phyloP scores from a whole-genome alignment of 2,797 vertebrate genomes.

The Muraenolepis orangiensis region DNA sequence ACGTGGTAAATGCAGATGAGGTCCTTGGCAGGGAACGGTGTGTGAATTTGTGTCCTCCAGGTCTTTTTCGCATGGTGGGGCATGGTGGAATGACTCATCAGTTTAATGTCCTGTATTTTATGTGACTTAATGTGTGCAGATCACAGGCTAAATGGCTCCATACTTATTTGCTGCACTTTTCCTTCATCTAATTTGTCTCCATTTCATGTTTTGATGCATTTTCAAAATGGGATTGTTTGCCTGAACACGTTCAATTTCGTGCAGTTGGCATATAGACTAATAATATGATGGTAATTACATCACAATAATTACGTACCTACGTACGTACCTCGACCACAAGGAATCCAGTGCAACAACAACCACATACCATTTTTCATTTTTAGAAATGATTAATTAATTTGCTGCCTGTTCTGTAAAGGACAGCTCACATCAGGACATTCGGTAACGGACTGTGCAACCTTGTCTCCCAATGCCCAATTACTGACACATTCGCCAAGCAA shows the following conservation, averaged over 20 bases:
- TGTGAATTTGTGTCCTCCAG: not conserved
- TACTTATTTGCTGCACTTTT: not conserved
- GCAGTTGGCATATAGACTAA: not conserved
- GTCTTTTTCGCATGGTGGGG: not conserved
- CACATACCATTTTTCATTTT: not conserved
- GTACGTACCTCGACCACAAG: not conserved
- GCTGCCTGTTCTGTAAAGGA: not conserved
- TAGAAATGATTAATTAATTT: not conserved
- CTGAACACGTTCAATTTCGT: not conserved
- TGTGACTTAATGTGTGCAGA: not conserved
- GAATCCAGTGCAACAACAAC: not conserved
- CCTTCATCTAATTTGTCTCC: not conserved
- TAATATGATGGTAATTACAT: not conserved
- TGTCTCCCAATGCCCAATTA: constrained; percentile 11
- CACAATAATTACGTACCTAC: no score
- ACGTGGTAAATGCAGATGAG: not conserved
- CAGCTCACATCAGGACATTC: constrained; percentile 1
- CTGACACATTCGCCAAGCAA: not conserved
- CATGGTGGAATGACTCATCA: constrained; percentile 1
- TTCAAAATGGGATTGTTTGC: not conserved
- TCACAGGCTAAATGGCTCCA: not conserved
- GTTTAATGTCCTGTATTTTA: not conserved
- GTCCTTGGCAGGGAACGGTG: not conserved
- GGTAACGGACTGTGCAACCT: constrained; percentile 12
- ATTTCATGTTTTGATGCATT: not conserved